phyloP scores from a whole-genome alignment of 2,888 invertebrate genomes.

The Idaea aversata region DNA sequence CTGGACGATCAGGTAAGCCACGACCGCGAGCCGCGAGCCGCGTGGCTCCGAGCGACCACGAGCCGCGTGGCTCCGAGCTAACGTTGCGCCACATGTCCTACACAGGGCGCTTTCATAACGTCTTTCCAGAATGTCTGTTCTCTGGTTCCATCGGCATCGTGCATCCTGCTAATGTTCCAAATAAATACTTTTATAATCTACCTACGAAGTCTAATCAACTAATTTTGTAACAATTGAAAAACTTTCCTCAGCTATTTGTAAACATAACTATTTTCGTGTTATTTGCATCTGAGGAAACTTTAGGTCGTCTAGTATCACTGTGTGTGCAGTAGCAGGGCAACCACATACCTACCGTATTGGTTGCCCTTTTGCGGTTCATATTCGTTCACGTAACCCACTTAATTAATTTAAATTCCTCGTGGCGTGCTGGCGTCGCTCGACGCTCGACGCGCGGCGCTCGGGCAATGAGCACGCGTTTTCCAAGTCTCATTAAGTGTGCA shows the following conservation, averaged over 20 bases:
- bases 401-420: constrained; percentile 66
- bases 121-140: not conserved
- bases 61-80: constrained; percentile 11
- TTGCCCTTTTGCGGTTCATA: constrained; percentile 50
- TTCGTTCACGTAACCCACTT: constrained; percentile 55
- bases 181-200: no score
- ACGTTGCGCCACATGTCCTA: constrained; percentile 24
- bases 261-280: no score
- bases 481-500: constrained; percentile 49
- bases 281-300: no score
- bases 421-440: constrained; percentile 23
- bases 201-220: no score
- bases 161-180: constrained; percentile 21
- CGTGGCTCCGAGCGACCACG: constrained; percentile 11
- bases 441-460: no score
- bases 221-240: no score
- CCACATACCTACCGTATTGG: no score
- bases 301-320: no score
- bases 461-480: constrained; percentile 55
- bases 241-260: no score
- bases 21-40: constrained; percentile 10
- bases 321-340: no score
- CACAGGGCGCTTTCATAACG: not conserved
- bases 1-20: constrained; percentile 6
- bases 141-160: constrained; percentile 17